phyloP scores from a whole-genome alignment of 2,888 invertebrate genomes.

The Epinotia demarniana region DNA sequence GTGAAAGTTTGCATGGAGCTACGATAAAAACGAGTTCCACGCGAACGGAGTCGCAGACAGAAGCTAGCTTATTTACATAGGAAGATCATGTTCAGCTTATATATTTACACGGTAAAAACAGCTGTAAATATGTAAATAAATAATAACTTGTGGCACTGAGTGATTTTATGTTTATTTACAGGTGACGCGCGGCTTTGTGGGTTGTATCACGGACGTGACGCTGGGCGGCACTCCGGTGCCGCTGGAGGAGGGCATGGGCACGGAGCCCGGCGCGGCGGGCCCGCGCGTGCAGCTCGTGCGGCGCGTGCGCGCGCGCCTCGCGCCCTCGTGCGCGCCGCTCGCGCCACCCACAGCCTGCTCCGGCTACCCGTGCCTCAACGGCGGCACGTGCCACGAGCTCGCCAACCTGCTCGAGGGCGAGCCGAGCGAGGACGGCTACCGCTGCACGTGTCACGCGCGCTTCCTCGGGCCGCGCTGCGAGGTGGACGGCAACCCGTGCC shows the following conservation, averaged over 20 bases:
- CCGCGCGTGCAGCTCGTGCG: slow-evolving; percentile 70
- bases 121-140: background rate
- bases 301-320: slow-evolving; percentile 67
- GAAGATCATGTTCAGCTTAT: too few species aligned
- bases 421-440: slow-evolving; percentile 84
- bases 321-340: slow-evolving; percentile 63
- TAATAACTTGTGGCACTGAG: too few species aligned
- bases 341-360: slow-evolving; percentile 70
- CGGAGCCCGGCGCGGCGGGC: slow-evolving; percentile 60
- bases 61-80: too few species aligned
- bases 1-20: too few species aligned
- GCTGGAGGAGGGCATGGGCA: slow-evolving; percentile 78
- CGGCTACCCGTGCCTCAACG: slow-evolving; percentile 74
- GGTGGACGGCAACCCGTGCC: slow-evolving; percentile 88
- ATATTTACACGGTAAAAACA: too few species aligned
- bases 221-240: slow-evolving; percentile 91
- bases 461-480: slow-evolving; percentile 93
- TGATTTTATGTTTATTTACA: slow-evolving; percentile 84
- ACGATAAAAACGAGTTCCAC: too few species aligned
- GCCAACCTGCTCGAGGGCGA: slow-evolving; percentile 58
- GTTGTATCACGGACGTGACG: slow-evolving; percentile 95
- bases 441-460: slow-evolving; percentile 91
- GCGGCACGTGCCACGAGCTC: slow-evolving; percentile 86
- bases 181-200: slow-evolving; percentile 93
- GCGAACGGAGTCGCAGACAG: too few species aligned